Base-by-base conservation (phyloP, 2,888 invertebrate genomes). In the Drosophila robusta region DNA sequence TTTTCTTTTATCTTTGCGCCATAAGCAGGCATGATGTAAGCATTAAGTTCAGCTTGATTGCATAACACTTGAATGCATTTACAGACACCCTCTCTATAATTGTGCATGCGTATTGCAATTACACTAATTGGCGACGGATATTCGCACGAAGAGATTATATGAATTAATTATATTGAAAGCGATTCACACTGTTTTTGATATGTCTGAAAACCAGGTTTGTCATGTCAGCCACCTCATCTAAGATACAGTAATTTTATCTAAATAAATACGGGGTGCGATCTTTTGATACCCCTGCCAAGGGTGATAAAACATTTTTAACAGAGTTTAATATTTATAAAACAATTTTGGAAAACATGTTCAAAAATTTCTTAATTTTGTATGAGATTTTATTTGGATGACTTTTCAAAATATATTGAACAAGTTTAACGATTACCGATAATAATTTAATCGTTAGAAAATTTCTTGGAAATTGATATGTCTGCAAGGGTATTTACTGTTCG, bases 21-120 rank as follows among this genome's bases (percentile, higher is more conserved):
- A 49, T 47, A 42, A 50, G 41, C 56, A 45, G 60, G 29, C 64
- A 81, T 81, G 85, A 85, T 85, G 82, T 81, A 81, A 81, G 79
- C 70, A 38, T 63, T 68, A 66, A 68, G 65, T 61, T 72, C 50
- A 67, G 49, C 50, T 57, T 68, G 49, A 49, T 66, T 39, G 24
- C 66, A 38, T 38, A 41, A 18, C 26, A 14, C 18, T 39, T 32
- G 38, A 24, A 16, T 44, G 9, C 11, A 60, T 41, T 12, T 7
- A 38, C 29, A 41, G n/a, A 24, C 12, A 49, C 11, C 18, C n/a
- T 3, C 6, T 14, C 32, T 16, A 1, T 14, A 62, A 26, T 32
- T 32, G 38, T 39, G 22, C 4, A 55, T 42, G 39, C 50, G n/a
- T 39, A 18, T n/a, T 32, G 46, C n/a, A 7, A 60, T 63, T 39